Conservation (phyloP, 2,888 invertebrate genomes). For the Trissolcus brochymenae region DNA sequence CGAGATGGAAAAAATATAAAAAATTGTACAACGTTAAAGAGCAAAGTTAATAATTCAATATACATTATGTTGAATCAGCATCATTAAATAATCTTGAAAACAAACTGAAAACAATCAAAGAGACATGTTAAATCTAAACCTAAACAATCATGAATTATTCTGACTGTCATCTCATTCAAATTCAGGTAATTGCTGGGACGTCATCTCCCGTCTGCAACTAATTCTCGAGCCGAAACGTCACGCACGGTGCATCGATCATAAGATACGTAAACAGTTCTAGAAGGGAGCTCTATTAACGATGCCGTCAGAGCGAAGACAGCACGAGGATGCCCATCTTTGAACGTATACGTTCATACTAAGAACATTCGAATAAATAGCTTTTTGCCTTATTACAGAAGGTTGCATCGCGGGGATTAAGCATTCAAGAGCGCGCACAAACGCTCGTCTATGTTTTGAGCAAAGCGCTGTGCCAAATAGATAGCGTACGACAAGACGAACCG, state of each 20-base stretch:
- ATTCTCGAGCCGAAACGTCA: conserved; percentile 20
- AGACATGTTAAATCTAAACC: too few species aligned
- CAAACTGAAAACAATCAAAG: too few species aligned
- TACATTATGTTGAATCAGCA: too few species aligned
- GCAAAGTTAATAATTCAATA: too few species aligned
- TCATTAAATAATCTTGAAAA: too few species aligned
- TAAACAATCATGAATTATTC: too few species aligned
- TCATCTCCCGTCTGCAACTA: conserved; percentile 1
- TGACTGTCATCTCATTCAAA: background rate
- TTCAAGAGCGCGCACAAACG: conserved; percentile 39
- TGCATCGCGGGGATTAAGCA: conserved; percentile 40
- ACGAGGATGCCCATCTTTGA: conserved; percentile 8
- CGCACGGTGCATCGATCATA: conserved; percentile 28
- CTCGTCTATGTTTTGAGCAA: conserved; percentile 25
- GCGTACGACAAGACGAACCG: conserved; percentile 40
- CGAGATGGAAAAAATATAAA: too few species aligned
- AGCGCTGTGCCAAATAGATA: conserved; percentile 45
- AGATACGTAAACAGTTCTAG: conserved; percentile 12
- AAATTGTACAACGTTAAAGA: too few species aligned
- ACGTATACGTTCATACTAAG: background rate
- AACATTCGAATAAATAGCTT: conserved; percentile 41
- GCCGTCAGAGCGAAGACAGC: background rate
- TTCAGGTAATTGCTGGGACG: conserved; percentile 3
- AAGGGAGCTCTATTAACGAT: conserved; percentile 12
- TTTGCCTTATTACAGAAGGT: conserved; percentile 32